Base-by-base conservation (phyloP, 2,113 vertebrate genomes). In the Zeus faber region DNA sequence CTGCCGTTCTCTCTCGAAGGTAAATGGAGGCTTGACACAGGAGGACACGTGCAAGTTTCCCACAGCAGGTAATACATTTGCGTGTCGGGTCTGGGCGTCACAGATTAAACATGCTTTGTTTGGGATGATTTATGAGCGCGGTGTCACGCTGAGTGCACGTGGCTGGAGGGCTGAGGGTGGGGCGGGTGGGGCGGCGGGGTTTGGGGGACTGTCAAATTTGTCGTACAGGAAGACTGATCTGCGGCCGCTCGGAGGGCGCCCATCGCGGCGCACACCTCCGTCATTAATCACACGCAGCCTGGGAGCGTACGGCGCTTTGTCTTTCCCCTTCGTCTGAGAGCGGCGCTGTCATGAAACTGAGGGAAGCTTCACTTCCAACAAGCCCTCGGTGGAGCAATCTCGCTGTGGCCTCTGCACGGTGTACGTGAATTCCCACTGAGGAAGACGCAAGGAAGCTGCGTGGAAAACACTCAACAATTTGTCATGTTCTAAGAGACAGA, bases 41-140 rank as follows among this genome's bases (percentile, higher is more conserved):
- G 74, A 73, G 76, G 80, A 66, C 79, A 81, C 78, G 67, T 72
- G 68, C 68, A 54, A 80, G 76, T 68, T 82, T 67, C 76, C 70
- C 82, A 83, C 70, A 89, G 85, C 80, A 71, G 27, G 73, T 80
- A 91, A 91, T 90, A 87, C 69, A 86, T 87, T 79, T 71, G 43
- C 70, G 82, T 85, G 87, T 83, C 78, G 73, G 77, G 66, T 63
- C 37, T 74, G 62, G 84, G 59, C 62, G 75, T 86, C 74, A 62
- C 59, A 81, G 91, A 90, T 95, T 91, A 88, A 82, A 89, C 89
- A 85, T 80, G 89, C 90, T 84, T 66, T 87, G 86, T 91, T 73
- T 88, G 61, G 66, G 79, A 87, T 94, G 91, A 94, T 93, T 92
- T 92, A 92, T 91, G 89, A 79, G 73, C 21, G 62, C 52, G 54